Percentiles rank a stretch among this genome's conserved stretches.
Conservation (phyloP, 2,888 invertebrate genomes). For the Rotaria magnacalcarata region DNA sequence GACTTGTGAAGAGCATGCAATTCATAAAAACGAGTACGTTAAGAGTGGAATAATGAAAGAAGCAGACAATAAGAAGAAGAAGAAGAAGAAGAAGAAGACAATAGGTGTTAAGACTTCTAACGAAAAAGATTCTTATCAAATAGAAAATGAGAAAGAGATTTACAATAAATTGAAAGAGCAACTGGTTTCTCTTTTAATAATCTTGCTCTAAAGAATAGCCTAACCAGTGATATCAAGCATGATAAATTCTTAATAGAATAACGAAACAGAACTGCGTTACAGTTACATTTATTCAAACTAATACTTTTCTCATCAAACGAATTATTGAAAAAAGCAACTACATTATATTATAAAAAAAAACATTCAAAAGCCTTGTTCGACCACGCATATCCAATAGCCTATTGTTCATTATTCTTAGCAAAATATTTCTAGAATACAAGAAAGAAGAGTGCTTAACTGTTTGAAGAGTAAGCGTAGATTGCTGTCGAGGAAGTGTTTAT, state of each 20-base stretch:
- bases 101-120: no score
- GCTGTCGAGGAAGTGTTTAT: not conserved
- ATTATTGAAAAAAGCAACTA: not conserved
- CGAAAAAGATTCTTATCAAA: no score
- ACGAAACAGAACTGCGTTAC: not conserved
- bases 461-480: not conserved
- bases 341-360: not conserved
- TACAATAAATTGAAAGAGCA: no score
- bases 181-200: not conserved
- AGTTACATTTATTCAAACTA: not conserved
- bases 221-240: no score
- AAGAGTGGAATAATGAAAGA: no score
- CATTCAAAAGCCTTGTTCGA: not conserved
- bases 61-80: no score
- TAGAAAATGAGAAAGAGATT: no score
- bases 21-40: no score
- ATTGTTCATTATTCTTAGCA: not conserved
- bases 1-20: no score
- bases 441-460: not conserved
- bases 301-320: not conserved
- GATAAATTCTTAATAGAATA: not conserved
- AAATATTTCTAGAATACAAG: not conserved
- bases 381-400: not conserved
- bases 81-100: no score
- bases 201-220: not conserved